Evolutionary conservation across 2,113 vertebrate genomes (phyloP).

Genomic region (Canis aureus): DNA sequence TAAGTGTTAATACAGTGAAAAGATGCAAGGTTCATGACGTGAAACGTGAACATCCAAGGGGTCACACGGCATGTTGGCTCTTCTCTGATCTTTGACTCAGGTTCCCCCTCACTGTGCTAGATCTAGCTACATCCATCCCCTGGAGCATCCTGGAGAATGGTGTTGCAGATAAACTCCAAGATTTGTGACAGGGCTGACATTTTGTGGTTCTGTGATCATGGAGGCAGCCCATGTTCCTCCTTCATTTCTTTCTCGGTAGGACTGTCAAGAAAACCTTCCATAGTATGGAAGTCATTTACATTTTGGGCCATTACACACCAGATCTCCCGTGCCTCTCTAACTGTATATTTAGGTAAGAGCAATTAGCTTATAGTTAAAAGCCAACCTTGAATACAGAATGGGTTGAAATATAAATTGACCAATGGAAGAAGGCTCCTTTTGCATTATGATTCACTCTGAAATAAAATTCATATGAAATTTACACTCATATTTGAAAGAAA

Average conservation of each 20-base stretch:
- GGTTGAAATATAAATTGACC: conserved; percentile 16
- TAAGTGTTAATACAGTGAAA: neutral
- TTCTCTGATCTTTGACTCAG: neutral
- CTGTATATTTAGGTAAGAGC: neutral
- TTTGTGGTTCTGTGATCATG: neutral
- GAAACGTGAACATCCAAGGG: neutral
- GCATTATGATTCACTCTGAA: conserved; percentile 50
- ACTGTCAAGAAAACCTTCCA: neutral
- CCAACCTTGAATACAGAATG: conserved; percentile 3
- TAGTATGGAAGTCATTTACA: neutral
- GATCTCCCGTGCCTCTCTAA: neutral
- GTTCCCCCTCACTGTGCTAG: neutral
- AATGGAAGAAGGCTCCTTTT: conserved; percentile 14
- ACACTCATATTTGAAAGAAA: conserved; percentile 47
- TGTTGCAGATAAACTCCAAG: neutral
- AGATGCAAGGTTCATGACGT: neutral
- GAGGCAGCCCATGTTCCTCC: neutral
- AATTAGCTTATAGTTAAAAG: conserved; percentile 48
- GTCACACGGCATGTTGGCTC: fast-evolving
- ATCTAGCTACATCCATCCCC: neutral
- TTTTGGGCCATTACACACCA: neutral
- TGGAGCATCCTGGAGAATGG: neutral
- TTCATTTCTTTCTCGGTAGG: neutral
- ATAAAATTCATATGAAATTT: conserved; percentile 40
- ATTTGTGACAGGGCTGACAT: neutral